phyloP scores from a whole-genome alignment of 2,888 invertebrate genomes.

The Volucella zonaria region DNA sequence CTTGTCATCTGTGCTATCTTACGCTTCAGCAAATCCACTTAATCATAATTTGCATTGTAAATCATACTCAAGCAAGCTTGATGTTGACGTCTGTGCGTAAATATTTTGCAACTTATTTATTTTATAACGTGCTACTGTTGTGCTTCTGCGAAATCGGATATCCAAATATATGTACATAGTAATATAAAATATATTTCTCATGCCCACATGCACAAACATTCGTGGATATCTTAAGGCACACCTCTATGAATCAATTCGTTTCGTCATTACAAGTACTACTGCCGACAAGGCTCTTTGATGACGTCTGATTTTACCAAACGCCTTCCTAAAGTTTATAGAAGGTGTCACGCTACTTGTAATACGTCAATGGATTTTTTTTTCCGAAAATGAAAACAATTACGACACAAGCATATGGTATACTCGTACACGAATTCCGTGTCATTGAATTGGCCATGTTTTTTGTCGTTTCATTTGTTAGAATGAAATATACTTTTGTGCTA shows the following conservation, averaged over 20 bases:
- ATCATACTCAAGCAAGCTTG: slow-evolving; percentile 12
- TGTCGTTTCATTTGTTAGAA: too few species aligned
- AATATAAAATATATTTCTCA: background rate
- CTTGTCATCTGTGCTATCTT: slow-evolving; percentile 17
- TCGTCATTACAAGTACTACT: slow-evolving; percentile 12
- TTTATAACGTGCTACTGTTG: background rate
- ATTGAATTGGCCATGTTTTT: too few species aligned
- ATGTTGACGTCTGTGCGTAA: background rate
- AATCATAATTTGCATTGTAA: slow-evolving; percentile 32
- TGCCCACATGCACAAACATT: slow-evolving; percentile 3
- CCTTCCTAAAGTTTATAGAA: background rate
- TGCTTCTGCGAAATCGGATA: slow-evolving; percentile 20
- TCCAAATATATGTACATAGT: slow-evolving; percentile 2
- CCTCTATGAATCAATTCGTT: background rate
- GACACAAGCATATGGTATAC: too few species aligned
- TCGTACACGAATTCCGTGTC: too few species aligned
- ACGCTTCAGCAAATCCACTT: slow-evolving; percentile 2
- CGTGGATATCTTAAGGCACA: background rate
- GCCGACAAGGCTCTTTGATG: too few species aligned
- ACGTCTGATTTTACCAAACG: too few species aligned
- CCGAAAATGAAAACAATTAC: too few species aligned
- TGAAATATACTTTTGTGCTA: too few species aligned
- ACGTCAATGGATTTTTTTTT: background rate
- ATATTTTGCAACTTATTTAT: slow-evolving; percentile 9
- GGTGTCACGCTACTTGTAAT: slow-evolving; percentile 8